Conservation (phyloP, 2,113 vertebrate species). For the Ammodramus savannarum region DNA sequence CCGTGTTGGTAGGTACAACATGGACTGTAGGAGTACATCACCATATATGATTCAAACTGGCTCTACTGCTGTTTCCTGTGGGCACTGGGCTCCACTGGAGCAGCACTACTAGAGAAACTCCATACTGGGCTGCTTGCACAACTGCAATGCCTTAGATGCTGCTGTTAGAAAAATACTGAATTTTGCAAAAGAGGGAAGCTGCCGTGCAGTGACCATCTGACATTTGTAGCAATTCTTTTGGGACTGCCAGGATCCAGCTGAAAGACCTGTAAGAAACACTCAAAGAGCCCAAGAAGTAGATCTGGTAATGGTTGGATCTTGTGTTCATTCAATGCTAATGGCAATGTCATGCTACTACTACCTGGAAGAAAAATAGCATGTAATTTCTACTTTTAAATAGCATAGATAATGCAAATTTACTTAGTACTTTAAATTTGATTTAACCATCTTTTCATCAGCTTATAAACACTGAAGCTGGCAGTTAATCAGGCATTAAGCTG, state of each 20-base stretch:
- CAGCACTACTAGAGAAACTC: neutral
- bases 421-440: neutral
- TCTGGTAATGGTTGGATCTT: neutral
- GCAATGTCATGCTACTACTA: neutral
- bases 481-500: neutral
- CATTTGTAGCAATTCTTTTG: neutral
- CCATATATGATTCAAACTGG: neutral
- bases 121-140: neutral
- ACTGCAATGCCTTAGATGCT: neutral
- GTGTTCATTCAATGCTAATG: neutral
- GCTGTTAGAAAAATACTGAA: neutral
- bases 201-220: neutral
- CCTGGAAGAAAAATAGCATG: neutral
- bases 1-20: neutral
- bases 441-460: neutral
- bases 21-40: neutral
- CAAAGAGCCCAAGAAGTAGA: neutral
- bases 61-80: neutral
- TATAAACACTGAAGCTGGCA: neutral
- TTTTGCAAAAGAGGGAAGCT: neutral
- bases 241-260: neutral
- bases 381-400: neutral
- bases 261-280: neutral
- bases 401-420: neutral
- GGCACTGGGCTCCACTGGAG: neutral